Evolutionary conservation across 2,113 vertebrate species (phyloP).

Genomic region (Neopipo cinnamomea): DNA sequence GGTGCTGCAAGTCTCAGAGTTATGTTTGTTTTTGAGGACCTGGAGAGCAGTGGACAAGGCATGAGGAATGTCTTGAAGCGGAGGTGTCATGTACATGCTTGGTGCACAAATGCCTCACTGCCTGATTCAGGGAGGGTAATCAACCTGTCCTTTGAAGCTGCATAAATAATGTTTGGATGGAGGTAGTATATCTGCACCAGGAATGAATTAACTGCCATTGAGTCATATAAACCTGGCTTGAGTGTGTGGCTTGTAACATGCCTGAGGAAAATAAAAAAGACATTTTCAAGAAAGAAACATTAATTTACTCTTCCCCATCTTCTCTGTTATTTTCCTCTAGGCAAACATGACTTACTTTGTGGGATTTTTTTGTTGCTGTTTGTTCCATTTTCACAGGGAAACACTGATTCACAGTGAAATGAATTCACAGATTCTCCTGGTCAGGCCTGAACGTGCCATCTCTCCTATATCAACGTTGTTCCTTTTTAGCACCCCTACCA

Average conservation of each 20-base stretch:
- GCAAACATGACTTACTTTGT: neutral
- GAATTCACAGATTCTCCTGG: neutral
- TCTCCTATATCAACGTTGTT: neutral
- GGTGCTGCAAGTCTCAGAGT: neutral
- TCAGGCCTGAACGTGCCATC: neutral
- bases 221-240: slow-evolving; percentile 32
- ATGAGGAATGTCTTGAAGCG: neutral
- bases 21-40: neutral
- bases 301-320: neutral
- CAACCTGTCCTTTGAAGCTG: slow-evolving; percentile 57
- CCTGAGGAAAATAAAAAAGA: slow-evolving; percentile 52
- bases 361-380: neutral
- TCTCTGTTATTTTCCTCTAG: slow-evolving; percentile 23
- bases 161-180: slow-evolving; percentile 58
- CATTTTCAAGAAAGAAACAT: slow-evolving; percentile 20
- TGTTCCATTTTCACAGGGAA: slow-evolving; percentile 3
- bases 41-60: neutral
- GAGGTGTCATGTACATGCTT: slow-evolving; percentile 1
- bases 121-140: slow-evolving; percentile 65
- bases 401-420: neutral
- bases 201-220: slow-evolving; percentile 59
- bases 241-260: slow-evolving; percentile 26
- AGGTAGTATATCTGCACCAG: slow-evolving; percentile 59
- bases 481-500: neutral
- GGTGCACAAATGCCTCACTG: neutral